Evolutionary conservation across 2,113 vertebrate genomes (phyloP).

Genomic region (Coptodon bakossiorum): DNA sequence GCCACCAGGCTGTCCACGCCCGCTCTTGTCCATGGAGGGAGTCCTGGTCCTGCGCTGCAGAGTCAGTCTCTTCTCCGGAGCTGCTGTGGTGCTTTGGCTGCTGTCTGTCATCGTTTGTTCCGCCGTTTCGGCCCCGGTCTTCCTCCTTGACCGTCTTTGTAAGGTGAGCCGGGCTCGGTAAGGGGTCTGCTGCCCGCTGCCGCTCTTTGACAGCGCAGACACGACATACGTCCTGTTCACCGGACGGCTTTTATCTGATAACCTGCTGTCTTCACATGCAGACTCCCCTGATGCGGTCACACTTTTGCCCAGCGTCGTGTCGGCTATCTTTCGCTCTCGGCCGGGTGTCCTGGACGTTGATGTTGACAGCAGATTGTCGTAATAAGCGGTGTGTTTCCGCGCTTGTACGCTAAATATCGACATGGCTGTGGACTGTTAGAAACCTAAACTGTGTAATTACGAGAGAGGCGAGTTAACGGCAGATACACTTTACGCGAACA

Average conservation of each 20-base stretch:
- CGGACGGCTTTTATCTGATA: slow-evolving; percentile 51
- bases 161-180: slow-evolving; percentile 63
- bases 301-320: not conserved
- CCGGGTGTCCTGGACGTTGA: slow-evolving; percentile 14
- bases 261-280: slow-evolving; percentile 3
- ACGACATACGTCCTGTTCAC: slow-evolving; percentile 80
- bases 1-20: not conserved
- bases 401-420: slow-evolving; percentile 57
- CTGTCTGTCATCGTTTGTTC: slow-evolving; percentile 28
- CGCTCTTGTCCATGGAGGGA: slow-evolving; percentile 39
- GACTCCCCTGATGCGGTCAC: slow-evolving; percentile 24
- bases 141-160: slow-evolving; percentile 73
- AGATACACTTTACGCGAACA: not conserved
- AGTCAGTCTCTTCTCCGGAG: slow-evolving; percentile 55
- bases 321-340: not conserved
- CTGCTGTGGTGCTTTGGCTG: slow-evolving; percentile 19
- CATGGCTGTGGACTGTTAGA: slow-evolving; percentile 18
- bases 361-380: slow-evolving; percentile 47
- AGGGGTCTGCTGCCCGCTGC: slow-evolving; percentile 4
- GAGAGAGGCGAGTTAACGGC: not conserved
- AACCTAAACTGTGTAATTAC: not conserved
- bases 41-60: slow-evolving; percentile 67
- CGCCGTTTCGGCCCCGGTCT: slow-evolving; percentile 14
- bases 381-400: slow-evolving; percentile 56
- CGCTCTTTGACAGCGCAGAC: slow-evolving; percentile 66